Evolutionary conservation across 2,888 invertebrate genomes (phyloP).

Genomic region (Macropis europaea): DNA sequence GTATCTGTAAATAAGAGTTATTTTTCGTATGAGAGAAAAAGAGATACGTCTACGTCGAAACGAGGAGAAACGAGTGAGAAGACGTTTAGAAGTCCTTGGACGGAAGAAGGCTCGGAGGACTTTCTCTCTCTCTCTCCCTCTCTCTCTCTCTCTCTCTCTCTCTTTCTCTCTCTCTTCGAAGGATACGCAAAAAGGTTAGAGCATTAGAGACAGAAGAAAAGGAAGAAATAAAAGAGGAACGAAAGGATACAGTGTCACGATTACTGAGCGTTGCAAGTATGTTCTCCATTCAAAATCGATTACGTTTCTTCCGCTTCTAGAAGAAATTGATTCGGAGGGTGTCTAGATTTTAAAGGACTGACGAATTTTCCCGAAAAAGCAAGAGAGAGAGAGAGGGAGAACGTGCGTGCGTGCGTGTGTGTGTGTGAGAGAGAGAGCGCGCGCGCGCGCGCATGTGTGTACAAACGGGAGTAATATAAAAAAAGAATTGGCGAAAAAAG

Average conservation of each 20-base stretch:
- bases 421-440: neutral
- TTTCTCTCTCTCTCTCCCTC: conserved; percentile 38
- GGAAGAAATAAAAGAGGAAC: conserved; percentile 6
- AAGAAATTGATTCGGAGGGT: conserved; percentile 19
- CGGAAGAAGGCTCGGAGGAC: conserved; percentile 36
- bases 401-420: neutral
- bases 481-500: conserved; percentile 6
- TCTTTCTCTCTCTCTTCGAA: conserved; percentile 27
- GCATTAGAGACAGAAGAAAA: neutral
- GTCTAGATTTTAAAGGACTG: conserved; percentile 32
- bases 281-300: conserved; percentile 23
- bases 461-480: neutral
- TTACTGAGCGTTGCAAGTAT: conserved; percentile 9
- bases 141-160: neutral
- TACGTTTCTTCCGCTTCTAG: conserved; percentile 41
- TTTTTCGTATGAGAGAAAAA: conserved; percentile 75
- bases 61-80: conserved; percentile 41
- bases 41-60: conserved; percentile 45
- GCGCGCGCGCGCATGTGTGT: neutral
- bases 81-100: conserved; percentile 47
- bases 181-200: conserved; percentile 8
- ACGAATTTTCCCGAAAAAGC: conserved; percentile 11
- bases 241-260: conserved; percentile 6
- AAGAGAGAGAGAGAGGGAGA: neutral
- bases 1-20: conserved; percentile 66